A percentile compares a stretch with the other conserved stretches of the same genome.
These are phyloP conservation scores for Falco novaeseelandiae DNA, from an alignment of 2,797 vertebrate genomes.

Conservation along the genomic window DNA sequence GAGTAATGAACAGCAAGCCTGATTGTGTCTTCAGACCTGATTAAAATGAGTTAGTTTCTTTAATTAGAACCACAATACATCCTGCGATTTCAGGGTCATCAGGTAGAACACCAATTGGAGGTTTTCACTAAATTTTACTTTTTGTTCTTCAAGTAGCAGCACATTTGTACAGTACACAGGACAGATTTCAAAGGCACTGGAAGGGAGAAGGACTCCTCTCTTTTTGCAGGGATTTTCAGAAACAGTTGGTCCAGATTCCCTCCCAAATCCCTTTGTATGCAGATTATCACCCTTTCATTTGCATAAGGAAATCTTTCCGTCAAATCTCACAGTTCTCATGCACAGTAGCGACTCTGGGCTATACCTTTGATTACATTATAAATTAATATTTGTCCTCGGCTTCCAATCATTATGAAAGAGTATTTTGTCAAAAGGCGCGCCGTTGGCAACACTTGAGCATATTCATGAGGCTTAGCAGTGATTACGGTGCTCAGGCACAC, in stretches of 20 bases:
- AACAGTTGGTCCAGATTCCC: not conserved
- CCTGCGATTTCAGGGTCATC: not conserved
- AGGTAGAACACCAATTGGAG: rapidly evolving
- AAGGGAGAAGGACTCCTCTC: not conserved
- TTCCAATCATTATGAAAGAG: conserved; percentile 22
- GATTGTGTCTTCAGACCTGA: not conserved
- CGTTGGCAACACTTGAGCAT: conserved; percentile 35
- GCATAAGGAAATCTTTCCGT: conserved; percentile 9
- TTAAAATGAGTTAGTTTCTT: not conserved
- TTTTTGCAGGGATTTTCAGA: not conserved
- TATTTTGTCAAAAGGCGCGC: conserved; percentile 19
- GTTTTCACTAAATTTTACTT: not conserved
- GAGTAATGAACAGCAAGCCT: not conserved
- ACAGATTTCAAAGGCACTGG: not conserved
- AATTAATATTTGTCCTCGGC: conserved; percentile 55
- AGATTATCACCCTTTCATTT: conserved; percentile 1
- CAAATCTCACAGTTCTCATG: conserved; percentile 57
- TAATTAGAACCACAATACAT: not conserved
- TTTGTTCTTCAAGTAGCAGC: not conserved
- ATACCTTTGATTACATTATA: conserved; percentile 57
- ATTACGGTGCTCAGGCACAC: conserved; percentile 33
- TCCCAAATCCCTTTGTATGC: conserved; percentile 34
- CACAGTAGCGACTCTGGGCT: conserved; percentile 19
- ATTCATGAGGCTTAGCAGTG: conserved; percentile 51
- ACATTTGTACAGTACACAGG: not conserved